Conservation (phyloP, 2,113 vertebrate genomes). For the Pteronura brasiliensis region DNA sequence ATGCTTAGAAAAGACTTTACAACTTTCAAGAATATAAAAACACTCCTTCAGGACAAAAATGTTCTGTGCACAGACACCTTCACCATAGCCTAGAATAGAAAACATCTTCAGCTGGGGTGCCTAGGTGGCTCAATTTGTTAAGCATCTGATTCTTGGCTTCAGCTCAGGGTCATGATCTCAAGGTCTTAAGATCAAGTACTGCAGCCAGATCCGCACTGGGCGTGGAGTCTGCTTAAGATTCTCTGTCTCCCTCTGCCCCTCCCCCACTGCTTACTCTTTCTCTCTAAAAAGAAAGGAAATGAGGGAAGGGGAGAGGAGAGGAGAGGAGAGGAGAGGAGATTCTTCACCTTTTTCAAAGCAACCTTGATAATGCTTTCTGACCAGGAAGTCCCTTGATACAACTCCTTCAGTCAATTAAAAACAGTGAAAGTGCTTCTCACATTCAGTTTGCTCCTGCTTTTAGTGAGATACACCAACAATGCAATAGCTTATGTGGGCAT, state of each 20-base stretch:
- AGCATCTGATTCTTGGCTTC: background rate
- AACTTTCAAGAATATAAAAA: background rate
- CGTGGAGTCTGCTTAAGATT: background rate
- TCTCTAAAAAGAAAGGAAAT: background rate
- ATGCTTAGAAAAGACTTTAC: background rate
- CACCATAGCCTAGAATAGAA: background rate
- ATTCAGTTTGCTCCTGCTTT: background rate
- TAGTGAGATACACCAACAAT: background rate
- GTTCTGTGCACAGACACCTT: background rate
- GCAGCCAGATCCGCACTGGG: background rate
- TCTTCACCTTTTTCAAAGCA: background rate
- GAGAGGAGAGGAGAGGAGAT: background rate
- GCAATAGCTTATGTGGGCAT: background rate
- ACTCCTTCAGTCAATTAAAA: background rate
- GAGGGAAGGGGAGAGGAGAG: no score
- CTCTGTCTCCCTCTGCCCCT: background rate
- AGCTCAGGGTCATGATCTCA: background rate
- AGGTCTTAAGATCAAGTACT: background rate
- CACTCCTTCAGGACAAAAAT: background rate
- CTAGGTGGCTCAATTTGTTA: background rate
- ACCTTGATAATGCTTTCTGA: background rate
- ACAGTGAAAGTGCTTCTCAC: background rate
- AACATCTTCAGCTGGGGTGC: background rate
- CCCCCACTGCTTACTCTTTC: background rate
- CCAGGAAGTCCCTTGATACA: background rate